phyloP scores from a whole-genome alignment of 2,888 invertebrate species.

The Clusia tigrina region DNA sequence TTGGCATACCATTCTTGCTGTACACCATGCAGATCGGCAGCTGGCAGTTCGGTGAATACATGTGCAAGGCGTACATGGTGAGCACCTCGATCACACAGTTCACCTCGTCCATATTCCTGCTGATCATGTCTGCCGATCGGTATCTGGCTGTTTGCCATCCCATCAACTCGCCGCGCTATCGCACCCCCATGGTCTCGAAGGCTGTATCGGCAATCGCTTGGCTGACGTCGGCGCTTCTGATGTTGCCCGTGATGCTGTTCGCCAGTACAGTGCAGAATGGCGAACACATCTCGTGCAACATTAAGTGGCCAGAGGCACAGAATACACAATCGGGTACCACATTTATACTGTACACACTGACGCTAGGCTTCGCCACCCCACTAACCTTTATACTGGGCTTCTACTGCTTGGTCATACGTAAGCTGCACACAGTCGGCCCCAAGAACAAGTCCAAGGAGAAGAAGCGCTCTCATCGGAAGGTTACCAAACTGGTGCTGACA shows the following conservation, averaged over 20 bases:
- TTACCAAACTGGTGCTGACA: conserved; percentile 89
- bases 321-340: conserved; percentile 75
- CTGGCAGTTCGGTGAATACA: conserved; percentile 87
- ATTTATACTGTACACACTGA: conserved; percentile 89
- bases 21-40: conserved; percentile 77
- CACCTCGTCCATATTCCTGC: conserved; percentile 88
- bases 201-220: conserved; percentile 87
- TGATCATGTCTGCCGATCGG: conserved; percentile 93
- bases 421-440: conserved; percentile 87
- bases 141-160: conserved; percentile 95
- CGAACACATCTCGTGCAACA: conserved; percentile 74
- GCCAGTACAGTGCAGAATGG: conserved; percentile 74
- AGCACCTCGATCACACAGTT: conserved; percentile 92
- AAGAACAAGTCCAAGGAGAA: conserved; percentile 92
- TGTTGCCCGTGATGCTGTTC: conserved; percentile 89
- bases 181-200: conserved; percentile 86
- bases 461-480: conserved; percentile 87
- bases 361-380: conserved; percentile 87
- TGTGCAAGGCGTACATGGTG: conserved; percentile 92
- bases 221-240: conserved; percentile 84
- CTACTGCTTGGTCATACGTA: conserved; percentile 87
- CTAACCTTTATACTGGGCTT: conserved; percentile 85
- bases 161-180: conserved; percentile 83
- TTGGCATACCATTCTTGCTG: conserved; percentile 89
- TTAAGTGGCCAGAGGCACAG: conserved; percentile 78